Base-by-base conservation (phyloP, 2,797 vertebrate genomes). In the Sternarchorhynchus goeldii region DNA sequence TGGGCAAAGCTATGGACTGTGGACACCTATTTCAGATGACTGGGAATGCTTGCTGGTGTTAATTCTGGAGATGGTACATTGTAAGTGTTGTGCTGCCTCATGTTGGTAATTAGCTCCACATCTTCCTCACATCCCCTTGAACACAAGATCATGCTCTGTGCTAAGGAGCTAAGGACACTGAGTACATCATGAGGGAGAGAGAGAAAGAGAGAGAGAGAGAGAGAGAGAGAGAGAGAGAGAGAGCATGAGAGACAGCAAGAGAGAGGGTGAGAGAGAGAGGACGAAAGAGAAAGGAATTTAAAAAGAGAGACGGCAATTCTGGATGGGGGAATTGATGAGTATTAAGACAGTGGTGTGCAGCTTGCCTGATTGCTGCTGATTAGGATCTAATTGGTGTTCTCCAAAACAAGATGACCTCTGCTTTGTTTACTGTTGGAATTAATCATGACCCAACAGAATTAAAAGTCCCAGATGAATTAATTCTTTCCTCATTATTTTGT, bases 361-460 rank as follows among this genome's bases (percentile, higher is more conserved):
- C 89, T 92, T 92, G 90, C 90, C 90, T 92, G 91, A 93, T 93
- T 91, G 93, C 87, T 81, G 57, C 87, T 92, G 91, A 94, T 94
- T 92, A 93, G 83, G 82, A 87, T 91, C 89, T 93, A 94, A 94
- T 93, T 93, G 89, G 87, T 91, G 90, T 93, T 93, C 91, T 92
- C 90, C 91, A 92, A 92, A 93, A 93, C 90, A 91, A 87, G 90
- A 90, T 92, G 92, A 94, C 93, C 93, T 93, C 92, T 91, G 91
- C 91, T 93, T 94, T 93, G 92, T 94, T 94, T 93, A 93, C 90
- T 92, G 91, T 92, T 89, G 90, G 92, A 90, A 93, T 91, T 91
- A 93, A 91, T 92, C 85, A 86, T 86, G 91, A 85, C 85, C 90
- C 89, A 85, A 88, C 87, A 88, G 88, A 90, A 91, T 93, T 88